Evolutionary conservation across 2,888 invertebrate genomes (phyloP).

Genomic region (Cerastoderma edule): DNA sequence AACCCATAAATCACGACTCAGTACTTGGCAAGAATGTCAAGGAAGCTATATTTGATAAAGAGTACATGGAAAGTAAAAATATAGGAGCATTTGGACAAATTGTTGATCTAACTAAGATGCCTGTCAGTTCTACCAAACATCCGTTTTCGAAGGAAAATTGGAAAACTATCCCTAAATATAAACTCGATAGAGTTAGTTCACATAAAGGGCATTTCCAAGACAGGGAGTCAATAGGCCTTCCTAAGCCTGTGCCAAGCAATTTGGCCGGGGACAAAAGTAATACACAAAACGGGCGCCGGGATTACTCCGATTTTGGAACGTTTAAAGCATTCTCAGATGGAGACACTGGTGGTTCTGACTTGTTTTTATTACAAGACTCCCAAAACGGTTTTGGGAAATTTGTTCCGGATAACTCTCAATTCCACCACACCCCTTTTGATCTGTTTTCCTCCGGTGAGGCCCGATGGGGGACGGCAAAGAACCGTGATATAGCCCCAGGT

Average conservation of each 20-base stretch:
- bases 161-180: too few species aligned
- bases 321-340: not conserved
- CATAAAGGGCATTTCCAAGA: not conserved
- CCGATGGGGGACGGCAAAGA: not conserved
- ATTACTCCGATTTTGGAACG: not conserved
- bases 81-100: too few species aligned
- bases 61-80: not conserved
- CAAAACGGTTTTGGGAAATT: conserved; percentile 8
- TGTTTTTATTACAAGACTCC: not conserved
- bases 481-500: conserved; percentile 2
- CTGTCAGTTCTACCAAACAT: too few species aligned
- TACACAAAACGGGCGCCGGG: not conserved
- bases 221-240: not conserved
- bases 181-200: too few species aligned
- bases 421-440: not conserved
- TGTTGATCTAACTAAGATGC: too few species aligned
- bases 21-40: too few species aligned
- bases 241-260: not conserved
- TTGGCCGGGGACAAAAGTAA: not conserved
- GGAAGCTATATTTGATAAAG: not conserved
- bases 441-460: not conserved
- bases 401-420: not conserved
- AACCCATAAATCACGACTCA: too few species aligned
- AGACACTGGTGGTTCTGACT: not conserved
- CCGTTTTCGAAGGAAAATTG: too few species aligned